A percentile compares a stretch with the other conserved stretches of the same genome.
phyloP scores from a whole-genome alignment of 2,113 vertebrate species.

The Dromaius novaehollandiae region DNA sequence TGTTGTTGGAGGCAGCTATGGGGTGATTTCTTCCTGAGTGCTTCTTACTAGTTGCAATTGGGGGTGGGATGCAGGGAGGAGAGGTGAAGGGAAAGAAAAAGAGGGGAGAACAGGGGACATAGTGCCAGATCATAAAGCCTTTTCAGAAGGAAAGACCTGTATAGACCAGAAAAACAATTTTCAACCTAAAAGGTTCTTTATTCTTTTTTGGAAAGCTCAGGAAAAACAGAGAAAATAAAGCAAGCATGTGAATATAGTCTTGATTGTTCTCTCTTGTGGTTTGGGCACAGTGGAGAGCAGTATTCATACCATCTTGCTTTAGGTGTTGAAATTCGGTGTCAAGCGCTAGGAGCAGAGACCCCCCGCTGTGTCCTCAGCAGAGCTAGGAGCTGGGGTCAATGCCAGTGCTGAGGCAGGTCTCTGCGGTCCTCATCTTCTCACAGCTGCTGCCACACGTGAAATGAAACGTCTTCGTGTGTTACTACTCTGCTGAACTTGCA shows the following conservation, averaged over 20 bases:
- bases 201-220: accelerated
- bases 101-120: not conserved
- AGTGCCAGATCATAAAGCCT: not conserved
- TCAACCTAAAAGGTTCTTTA: not conserved
- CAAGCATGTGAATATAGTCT: accelerated
- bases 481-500: accelerated
- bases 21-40: accelerated
- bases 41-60: not conserved
- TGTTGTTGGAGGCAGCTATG: not conserved
- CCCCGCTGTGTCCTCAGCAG: no score
- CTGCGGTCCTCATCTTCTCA: not conserved
- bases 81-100: no score
- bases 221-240: not conserved
- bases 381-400: not conserved
- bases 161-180: not conserved
- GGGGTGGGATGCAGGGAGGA: not conserved
- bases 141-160: not conserved
- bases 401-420: not conserved
- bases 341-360: not conserved
- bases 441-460: not conserved
- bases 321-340: not conserved
- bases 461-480: not conserved
- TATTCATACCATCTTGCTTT: not conserved
- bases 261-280: not conserved
- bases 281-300: not conserved